Conservation (phyloP, 2,888 invertebrate species). For the Latrodectus elegans region DNA sequence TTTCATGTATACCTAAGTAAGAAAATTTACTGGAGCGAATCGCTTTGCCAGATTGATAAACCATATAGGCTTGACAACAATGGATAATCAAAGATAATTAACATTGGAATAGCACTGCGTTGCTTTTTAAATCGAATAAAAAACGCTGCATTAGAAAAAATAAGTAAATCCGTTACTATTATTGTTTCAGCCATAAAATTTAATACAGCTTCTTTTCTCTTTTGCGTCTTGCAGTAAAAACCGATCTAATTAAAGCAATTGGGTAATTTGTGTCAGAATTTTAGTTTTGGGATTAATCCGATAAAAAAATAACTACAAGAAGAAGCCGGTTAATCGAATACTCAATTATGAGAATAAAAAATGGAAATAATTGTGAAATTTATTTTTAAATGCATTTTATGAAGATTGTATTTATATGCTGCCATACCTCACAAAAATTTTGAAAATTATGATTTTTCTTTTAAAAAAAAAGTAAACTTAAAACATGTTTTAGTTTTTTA, state of each 20-base stretch:
- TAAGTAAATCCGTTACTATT: slow-evolving; percentile 46
- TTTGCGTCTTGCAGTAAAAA: slow-evolving; percentile 10
- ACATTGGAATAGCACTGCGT: slow-evolving; percentile 48
- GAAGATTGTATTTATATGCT: background rate
- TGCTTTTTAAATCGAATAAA: slow-evolving; percentile 46
- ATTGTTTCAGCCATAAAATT: slow-evolving; percentile 42
- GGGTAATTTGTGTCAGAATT: slow-evolving; percentile 59
- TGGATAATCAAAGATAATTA: slow-evolving; percentile 68
- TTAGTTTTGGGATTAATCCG: slow-evolving; percentile 24
- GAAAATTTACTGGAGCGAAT: slow-evolving; percentile 34
- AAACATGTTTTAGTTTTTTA: no score
- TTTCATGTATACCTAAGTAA: background rate
- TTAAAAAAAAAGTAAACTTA: no score
- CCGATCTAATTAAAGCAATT: slow-evolving; percentile 61
- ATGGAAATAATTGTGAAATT: background rate
- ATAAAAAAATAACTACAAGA: slow-evolving; percentile 9
- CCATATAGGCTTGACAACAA: slow-evolving; percentile 52
- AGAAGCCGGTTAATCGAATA: slow-evolving; percentile 23
- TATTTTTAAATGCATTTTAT: background rate
- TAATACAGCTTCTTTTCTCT: slow-evolving; percentile 51
- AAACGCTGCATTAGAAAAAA: slow-evolving; percentile 46
- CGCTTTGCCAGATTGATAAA: slow-evolving; percentile 60
- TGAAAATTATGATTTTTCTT: background rate
- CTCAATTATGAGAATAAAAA: slow-evolving; percentile 30
- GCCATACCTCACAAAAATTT: background rate